Evolutionary conservation across 1,140 invertebrate genomes (phyloP), one percentile per base, ranked within the genome.

Genomic region (honey bee (Apis mellifera)): DNA sequence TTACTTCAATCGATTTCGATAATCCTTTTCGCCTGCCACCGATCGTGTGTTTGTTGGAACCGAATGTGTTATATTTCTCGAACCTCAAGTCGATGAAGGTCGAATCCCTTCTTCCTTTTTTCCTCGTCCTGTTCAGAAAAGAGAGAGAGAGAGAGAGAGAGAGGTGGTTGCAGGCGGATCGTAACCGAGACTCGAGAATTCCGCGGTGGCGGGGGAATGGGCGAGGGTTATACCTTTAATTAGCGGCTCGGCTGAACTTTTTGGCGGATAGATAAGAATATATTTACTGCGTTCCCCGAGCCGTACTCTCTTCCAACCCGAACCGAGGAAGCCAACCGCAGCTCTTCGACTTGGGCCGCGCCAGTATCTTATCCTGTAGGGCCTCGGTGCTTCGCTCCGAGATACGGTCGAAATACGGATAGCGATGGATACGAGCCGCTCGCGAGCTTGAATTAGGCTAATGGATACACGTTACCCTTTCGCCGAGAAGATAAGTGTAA

Each of bases 211-310:
- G 32, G 13, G 68, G 59, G 77, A 23, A 55, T 65, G 62, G 78
- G 57, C 23, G 69, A 78, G 59, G 85, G 78, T 85, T 90, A 90
- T 87, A 90, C 89, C 90, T 90, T 91, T 90, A 91, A 91, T 91
- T 91, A 91, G 86, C 88, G 84, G 86, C 84, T 85, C 83, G 82
- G 83, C 80, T 90, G 71, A 91, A 91, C 90, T 89, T 91, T 91
- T 91, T 89, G 89, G 89, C 83, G 83, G 78, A 91, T 90, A 91
- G 90, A 91, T 91, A 91, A 91, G 88, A 86, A 89, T 89, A 90
- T 91, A 91, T 91, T 90, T 89, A 89, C 86, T 90, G 83, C 88
- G 68, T 82, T 88, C 86, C 57, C 71, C 71, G 55, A 72, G 77
- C 59, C 75, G 62, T 32, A 60, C 83, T 55, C 50, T 50, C 66